These are phyloP conservation scores for Clarias magur DNA, from an alignment of 2,113 vertebrate genomes.

Conservation along the genomic window DNA sequence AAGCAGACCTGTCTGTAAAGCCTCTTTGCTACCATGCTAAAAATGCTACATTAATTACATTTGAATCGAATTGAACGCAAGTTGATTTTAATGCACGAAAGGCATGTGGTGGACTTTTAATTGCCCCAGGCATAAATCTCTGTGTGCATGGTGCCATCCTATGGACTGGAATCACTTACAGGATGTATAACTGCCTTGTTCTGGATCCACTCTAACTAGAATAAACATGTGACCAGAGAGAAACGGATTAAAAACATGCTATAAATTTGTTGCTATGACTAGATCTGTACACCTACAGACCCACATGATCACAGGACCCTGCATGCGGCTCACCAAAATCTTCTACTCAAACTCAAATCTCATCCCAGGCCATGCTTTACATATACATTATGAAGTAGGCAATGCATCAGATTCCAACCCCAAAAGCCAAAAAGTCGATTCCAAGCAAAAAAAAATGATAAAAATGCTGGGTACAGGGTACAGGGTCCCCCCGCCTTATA, in stretches of 20 bases:
- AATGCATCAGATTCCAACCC: slow-evolving; percentile 18
- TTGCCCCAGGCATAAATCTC: neutral
- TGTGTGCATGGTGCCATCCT: neutral
- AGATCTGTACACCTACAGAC: neutral
- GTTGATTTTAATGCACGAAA: no score
- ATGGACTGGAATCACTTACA: neutral
- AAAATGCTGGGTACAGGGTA: no score
- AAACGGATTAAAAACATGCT: neutral
- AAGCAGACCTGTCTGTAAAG: no score
- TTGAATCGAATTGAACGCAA: no score
- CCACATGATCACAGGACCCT: neutral
- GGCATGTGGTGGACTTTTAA: neutral
- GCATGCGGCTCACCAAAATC: neutral
- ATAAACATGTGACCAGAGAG: neutral
- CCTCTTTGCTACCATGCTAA: no score
- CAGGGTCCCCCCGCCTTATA: no score
- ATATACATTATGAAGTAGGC: slow-evolving; percentile 49
- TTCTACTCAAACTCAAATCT: neutral
- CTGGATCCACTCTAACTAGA: neutral
- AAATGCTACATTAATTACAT: no score
- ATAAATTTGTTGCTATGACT: neutral
- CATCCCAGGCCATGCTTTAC: slow-evolving; percentile 2
- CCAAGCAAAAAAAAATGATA: no score
- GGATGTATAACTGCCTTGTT: neutral
- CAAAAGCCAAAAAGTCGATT: no score